Base-by-base conservation (phyloP, 35 echinoderm and acorn worm genomes). In the Strongylocentrotus purpuratus region DNA sequence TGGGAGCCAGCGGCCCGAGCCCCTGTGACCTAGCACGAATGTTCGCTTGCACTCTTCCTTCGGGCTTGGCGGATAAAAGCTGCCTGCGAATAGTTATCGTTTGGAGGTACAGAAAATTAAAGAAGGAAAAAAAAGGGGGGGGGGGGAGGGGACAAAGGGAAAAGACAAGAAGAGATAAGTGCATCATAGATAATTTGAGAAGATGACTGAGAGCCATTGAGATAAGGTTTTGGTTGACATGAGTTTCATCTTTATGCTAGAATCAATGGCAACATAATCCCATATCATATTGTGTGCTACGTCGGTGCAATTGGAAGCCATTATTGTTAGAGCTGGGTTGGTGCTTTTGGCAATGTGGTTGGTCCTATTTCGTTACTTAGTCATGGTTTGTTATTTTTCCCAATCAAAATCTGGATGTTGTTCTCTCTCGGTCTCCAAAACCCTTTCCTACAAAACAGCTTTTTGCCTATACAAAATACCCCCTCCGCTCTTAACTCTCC, bases 21-120 rank as follows among this genome's bases (percentile, higher is more conserved):
- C 65, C 65, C 65, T 28, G 65, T 78, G 65, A 78, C 65, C 65
- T n/a, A 78, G 65, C 65, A 78, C 65, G 65, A 78, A 78, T 78
- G 65, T n/a, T 78, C 65, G 65, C 28, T 78, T 22, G 65, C 65
- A 28, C 65, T 78, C 65, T n/a, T n/a, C 15, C 65, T 78, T 78
- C 65, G 65, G 65, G 65, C 65, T 22, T 28, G 65, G 65, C 28
- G 65, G 65, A 7, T 78, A n/a, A 78, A 78, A 78, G 17, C 52
- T 28, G 65, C 65, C 20, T 78, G 65, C 25, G 20, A 55, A 11
- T 15, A 12, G 3, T 28, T 78, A n/a, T 78, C 8, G 65, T 78
- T n/a, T 22, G 65, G 25, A n/a, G 20, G 25, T 78, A 78, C 18
- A 31, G 65, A 78, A 78, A 28, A 28, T 78, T 28, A 8, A 78